phyloP scores from a whole-genome alignment of 2,113 vertebrate genomes.

The Psilopsiagon aymara region DNA sequence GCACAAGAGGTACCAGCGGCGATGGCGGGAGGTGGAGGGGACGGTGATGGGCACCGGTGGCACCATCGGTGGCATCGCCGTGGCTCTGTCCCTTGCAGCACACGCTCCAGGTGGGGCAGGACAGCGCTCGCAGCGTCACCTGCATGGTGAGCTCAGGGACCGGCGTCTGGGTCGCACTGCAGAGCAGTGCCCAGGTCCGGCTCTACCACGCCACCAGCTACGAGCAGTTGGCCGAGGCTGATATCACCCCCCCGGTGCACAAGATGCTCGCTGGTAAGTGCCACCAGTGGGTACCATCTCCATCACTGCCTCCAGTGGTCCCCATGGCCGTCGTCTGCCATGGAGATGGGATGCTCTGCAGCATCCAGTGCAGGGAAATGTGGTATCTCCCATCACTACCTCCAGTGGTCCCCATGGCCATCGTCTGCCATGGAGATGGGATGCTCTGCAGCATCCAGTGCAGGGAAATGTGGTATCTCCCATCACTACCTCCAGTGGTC shows the following conservation, averaged over 20 bases:
- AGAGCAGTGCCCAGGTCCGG: conserved; percentile 93
- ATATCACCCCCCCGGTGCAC: conserved; percentile 95
- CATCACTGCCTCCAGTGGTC: accelerated
- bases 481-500: too few species aligned
- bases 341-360: too few species aligned
- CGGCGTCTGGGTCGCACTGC: conserved; percentile 91
- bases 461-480: too few species aligned
- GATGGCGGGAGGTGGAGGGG: accelerated
- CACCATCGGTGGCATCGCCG: accelerated
- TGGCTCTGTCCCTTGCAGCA: conserved; percentile 75
- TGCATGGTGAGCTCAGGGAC: conserved; percentile 90
- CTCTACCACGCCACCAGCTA: conserved; percentile 91
- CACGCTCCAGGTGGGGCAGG: conserved; percentile 89
- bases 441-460: too few species aligned
- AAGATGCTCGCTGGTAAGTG: conserved; percentile 95
- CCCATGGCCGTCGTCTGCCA: too few species aligned
- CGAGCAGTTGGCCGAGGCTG: conserved; percentile 92
- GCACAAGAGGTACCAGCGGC: conserved; percentile 82
- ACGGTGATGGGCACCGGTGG: accelerated
- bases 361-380: too few species aligned
- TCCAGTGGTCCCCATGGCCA: too few species aligned
- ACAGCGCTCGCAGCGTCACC: conserved; percentile 89
- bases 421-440: too few species aligned
- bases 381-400: too few species aligned
- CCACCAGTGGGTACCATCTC: background rate